phyloP scores from a whole-genome alignment of 2,888 invertebrate species.

The Euspilapteryx auroguttella region DNA sequence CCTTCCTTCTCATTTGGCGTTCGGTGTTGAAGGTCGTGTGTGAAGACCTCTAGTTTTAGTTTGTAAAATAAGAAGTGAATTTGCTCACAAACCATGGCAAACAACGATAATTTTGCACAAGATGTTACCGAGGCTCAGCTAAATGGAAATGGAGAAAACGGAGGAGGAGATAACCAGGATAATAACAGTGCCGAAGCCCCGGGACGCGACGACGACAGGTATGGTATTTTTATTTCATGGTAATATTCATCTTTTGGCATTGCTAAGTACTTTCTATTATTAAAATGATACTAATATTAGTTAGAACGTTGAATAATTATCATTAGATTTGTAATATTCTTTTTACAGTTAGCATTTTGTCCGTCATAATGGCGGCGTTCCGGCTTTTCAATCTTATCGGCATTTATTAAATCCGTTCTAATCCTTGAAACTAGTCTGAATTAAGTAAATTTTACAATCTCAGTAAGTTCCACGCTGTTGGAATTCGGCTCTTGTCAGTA shows the following conservation, averaged over 20 bases:
- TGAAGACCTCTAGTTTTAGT: slow-evolving; percentile 48
- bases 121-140: slow-evolving; percentile 73
- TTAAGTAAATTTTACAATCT: slow-evolving; percentile 12
- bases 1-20: slow-evolving; percentile 58
- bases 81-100: slow-evolving; percentile 68
- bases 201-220: slow-evolving; percentile 82
- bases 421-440: slow-evolving; percentile 23
- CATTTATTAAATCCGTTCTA: slow-evolving; percentile 31
- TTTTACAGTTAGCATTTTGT: slow-evolving; percentile 20
- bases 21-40: slow-evolving; percentile 52
- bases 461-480: slow-evolving; percentile 33
- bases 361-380: slow-evolving; percentile 50
- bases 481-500: slow-evolving; percentile 25
- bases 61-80: slow-evolving; percentile 50
- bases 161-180: slow-evolving; percentile 70
- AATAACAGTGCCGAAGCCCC: slow-evolving; percentile 76
- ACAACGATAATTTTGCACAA: slow-evolving; percentile 80
- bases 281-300: too few species aligned
- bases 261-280: too few species aligned
- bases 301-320: too few species aligned
- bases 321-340: slow-evolving; percentile 20
- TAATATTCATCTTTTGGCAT: slow-evolving; percentile 4
- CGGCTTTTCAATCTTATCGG: slow-evolving; percentile 33
- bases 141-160: slow-evolving; percentile 64
- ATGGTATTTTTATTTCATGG: slow-evolving; percentile 15